phyloP scores from a whole-genome alignment of 2,888 invertebrate genomes.

The Stictocephala bisonia region DNA sequence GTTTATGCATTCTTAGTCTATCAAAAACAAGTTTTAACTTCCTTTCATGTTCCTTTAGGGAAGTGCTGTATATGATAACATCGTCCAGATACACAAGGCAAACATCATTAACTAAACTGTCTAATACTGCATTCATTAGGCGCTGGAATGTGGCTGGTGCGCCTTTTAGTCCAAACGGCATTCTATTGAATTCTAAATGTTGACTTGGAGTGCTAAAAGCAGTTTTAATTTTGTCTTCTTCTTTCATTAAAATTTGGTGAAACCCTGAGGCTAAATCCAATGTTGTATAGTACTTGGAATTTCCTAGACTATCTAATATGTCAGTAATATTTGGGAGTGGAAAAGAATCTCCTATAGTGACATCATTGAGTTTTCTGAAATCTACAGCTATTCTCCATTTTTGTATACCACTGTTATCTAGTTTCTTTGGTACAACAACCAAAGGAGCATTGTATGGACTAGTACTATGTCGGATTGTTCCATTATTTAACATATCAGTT shows the following conservation, averaged over 20 bases:
- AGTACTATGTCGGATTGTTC: too few species aligned
- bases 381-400: too few species aligned
- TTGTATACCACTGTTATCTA: too few species aligned
- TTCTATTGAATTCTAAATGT: conserved; percentile 59
- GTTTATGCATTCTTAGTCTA: neutral
- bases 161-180: conserved; percentile 61
- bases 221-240: too few species aligned
- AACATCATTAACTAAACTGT: conserved; percentile 51
- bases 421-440: too few species aligned
- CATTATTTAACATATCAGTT: too few species aligned
- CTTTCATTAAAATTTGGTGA: conserved; percentile 61
- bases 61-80: conserved; percentile 2
- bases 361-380: too few species aligned
- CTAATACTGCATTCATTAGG: conserved; percentile 58
- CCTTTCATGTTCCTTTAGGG: conserved; percentile 6
- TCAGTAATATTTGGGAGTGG: too few species aligned
- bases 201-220: conserved; percentile 60
- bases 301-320: too few species aligned
- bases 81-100: conserved; percentile 40
- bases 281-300: conserved; percentile 8
- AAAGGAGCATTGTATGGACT: too few species aligned
- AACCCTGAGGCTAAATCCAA: conserved; percentile 39
- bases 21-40: conserved; percentile 9
- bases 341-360: too few species aligned
- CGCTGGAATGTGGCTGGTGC: conserved; percentile 60